Percentiles rank a stretch among this genome's conserved stretches.
phyloP scores from a whole-genome alignment of 2,113 vertebrate species.

The Salvelinus alpinus region DNA sequence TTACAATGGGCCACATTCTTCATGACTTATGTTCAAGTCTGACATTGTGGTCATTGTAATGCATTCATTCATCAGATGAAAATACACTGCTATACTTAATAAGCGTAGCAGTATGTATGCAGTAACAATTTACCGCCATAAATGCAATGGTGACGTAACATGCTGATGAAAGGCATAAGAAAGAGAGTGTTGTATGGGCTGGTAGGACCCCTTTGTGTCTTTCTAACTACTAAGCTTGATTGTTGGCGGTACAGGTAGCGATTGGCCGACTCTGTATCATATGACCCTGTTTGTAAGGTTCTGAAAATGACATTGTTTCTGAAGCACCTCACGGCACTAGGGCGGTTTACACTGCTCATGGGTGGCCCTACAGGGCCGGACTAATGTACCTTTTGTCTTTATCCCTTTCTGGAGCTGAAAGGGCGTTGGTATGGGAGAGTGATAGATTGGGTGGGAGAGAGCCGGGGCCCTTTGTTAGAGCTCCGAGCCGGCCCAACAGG shows the following conservation, averaged over 20 bases:
- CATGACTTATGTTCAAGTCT: background rate
- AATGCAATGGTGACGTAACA: background rate
- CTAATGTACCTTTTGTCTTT: conserved; percentile 64
- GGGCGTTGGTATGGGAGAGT: conserved; percentile 24
- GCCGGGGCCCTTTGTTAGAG: background rate
- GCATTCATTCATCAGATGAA: too few species aligned
- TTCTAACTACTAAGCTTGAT: background rate
- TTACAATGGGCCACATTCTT: background rate
- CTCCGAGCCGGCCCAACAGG: conserved; percentile 61
- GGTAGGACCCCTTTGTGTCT: background rate
- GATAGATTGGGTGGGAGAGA: conserved; percentile 46
- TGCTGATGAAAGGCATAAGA: background rate
- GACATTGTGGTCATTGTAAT: background rate
- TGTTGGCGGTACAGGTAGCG: conserved; percentile 18
- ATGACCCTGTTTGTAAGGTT: background rate
- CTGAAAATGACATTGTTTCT: conserved; percentile 15
- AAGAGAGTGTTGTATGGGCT: background rate
- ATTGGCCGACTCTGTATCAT: conserved; percentile 29
- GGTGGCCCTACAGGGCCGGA: conserved; percentile 51
- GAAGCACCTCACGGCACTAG: conserved; percentile 27
- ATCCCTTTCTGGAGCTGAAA: conserved; percentile 48
- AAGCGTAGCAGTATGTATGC: background rate
- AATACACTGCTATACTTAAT: background rate
- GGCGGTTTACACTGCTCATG: conserved; percentile 22
- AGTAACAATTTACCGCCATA: background rate